Percentiles rank a stretch among this genome's conserved stretches.
phyloP scores from a whole-genome alignment of 2,113 vertebrate species.

The Stigmatopora nigra region DNA sequence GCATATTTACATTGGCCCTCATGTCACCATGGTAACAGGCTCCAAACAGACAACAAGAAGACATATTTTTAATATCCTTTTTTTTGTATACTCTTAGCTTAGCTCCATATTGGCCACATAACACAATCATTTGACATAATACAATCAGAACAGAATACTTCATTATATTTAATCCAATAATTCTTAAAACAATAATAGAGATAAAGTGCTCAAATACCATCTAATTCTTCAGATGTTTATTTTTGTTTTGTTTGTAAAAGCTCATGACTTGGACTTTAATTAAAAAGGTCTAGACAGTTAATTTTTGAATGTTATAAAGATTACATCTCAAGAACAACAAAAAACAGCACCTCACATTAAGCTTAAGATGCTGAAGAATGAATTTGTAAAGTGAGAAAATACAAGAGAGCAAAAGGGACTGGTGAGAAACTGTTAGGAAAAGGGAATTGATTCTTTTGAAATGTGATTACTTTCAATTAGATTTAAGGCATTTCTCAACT shows the following conservation, averaged over 20 bases:
- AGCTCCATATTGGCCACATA: constrained; percentile 53
- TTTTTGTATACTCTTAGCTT: constrained; percentile 51
- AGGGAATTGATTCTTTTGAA: background rate
- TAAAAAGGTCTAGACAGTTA: background rate
- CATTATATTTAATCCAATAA: constrained; percentile 16
- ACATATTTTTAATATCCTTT: constrained; percentile 24
- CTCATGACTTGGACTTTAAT: constrained; percentile 12
- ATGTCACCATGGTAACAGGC: background rate
- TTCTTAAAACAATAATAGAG: background rate
- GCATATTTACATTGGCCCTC: background rate
- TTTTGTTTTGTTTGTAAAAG: background rate
- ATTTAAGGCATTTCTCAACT: background rate
- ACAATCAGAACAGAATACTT: constrained; percentile 56
- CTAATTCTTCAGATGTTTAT: constrained; percentile 28
- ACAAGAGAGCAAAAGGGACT: background rate
- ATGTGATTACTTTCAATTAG: too few relatives aligned
- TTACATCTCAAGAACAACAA: constrained; percentile 3
- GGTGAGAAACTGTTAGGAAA: background rate
- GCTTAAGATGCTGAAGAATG: background rate
- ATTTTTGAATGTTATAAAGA: background rate
- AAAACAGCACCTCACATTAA: background rate
- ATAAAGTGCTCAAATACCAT: constrained; percentile 64
- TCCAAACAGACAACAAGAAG: background rate
- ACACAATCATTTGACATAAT: constrained; percentile 59
- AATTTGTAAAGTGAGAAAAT: background rate